Percentiles rank a stretch among this genome's conserved stretches.
Evolutionary conservation across 2,888 invertebrate genomes (phyloP).

Genomic region (Hedya salicella): DNA sequence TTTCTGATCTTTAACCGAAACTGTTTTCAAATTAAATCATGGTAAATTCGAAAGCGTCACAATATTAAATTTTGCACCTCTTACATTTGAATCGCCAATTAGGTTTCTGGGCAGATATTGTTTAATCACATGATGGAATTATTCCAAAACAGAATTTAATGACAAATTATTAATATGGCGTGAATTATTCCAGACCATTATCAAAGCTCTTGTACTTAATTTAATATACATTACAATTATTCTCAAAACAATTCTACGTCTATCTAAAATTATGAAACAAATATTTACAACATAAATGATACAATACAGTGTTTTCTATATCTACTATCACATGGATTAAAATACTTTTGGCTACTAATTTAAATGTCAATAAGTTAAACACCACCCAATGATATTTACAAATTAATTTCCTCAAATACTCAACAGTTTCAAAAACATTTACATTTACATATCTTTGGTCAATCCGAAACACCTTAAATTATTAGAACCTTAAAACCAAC

Average conservation of each 20-base stretch:
- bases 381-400: conserved; percentile 57
- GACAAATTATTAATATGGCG: too few relatives aligned
- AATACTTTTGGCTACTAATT: conserved; percentile 73
- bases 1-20: too few relatives aligned
- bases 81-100: too few relatives aligned
- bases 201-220: too few relatives aligned
- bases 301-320: conserved; percentile 50
- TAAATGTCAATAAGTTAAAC: conserved; percentile 60
- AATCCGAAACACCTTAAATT: conserved; percentile 56
- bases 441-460: conserved; percentile 76
- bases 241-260: conserved; percentile 6
- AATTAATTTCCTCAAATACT: conserved; percentile 67
- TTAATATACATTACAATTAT: background rate
- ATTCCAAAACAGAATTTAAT: too few relatives aligned
- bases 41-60: too few relatives aligned
- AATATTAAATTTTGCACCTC: too few relatives aligned
- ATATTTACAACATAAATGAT: conserved; percentile 52
- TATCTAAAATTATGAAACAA: conserved; percentile 41
- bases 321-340: conserved; percentile 83
- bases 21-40: too few relatives aligned
- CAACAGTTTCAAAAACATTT: conserved; percentile 64
- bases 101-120: too few relatives aligned
- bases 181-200: too few relatives aligned
- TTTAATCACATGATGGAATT: too few relatives aligned
- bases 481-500: conserved; percentile 42